A percentile compares a stretch with the other conserved stretches of the same genome.
phyloP scores from a whole-genome alignment of 2,888 invertebrate genomes.

The Latheticus oryzae region DNA sequence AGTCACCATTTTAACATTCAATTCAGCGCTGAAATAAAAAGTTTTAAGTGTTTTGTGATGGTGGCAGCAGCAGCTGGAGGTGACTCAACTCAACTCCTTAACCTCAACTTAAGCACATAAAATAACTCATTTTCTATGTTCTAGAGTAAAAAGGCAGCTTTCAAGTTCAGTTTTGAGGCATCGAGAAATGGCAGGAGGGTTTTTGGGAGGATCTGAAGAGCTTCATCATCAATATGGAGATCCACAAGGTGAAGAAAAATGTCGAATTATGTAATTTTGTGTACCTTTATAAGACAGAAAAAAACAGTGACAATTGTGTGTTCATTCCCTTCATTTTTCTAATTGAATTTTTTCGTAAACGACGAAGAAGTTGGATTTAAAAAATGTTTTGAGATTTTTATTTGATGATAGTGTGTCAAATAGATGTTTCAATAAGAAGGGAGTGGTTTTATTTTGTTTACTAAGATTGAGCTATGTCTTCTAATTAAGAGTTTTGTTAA shows the following conservation, averaged over 20 bases:
- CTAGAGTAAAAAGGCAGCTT: conserved; percentile 64
- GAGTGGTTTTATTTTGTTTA: conserved; percentile 18
- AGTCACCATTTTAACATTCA: conserved; percentile 15
- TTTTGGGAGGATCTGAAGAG: conserved; percentile 65
- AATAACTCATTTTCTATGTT: conserved; percentile 36
- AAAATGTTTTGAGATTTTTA: conserved; percentile 19
- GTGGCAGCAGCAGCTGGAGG: conserved; percentile 8
- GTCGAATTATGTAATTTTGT: conserved; percentile 68
- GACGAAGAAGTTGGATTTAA: conserved; percentile 9
- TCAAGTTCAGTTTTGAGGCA: conserved; percentile 67
- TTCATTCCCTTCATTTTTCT: neutral
- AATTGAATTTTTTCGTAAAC: conserved; percentile 2
- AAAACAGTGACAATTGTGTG: conserved; percentile 3
- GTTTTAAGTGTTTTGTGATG: neutral
- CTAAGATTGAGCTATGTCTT: conserved; percentile 8
- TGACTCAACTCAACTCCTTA: conserved; percentile 22
- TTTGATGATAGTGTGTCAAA: conserved; percentile 12
- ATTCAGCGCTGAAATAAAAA: neutral
- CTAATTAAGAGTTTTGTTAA: conserved; percentile 10
- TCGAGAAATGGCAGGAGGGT: conserved; percentile 66
- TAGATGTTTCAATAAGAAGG: conserved; percentile 14
- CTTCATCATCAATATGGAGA: conserved; percentile 69
- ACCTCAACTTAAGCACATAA: neutral
- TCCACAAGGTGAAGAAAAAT: conserved; percentile 69
- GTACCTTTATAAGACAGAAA: neutral